Evolutionary conservation across 2,113 vertebrate species (phyloP).

Genomic region (Oryzias javanicus): DNA sequence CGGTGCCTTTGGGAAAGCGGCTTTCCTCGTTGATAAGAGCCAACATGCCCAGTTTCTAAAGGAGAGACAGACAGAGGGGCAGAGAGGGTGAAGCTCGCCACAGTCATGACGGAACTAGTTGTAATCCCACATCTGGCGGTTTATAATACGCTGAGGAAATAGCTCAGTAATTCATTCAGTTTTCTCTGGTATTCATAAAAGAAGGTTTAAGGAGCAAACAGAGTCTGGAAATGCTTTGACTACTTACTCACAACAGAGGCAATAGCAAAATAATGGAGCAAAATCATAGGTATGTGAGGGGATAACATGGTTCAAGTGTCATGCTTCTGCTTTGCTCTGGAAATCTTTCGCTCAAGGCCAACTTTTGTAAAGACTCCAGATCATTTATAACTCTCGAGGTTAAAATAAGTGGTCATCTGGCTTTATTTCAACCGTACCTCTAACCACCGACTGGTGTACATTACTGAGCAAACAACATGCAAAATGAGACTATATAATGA

Average conservation of each 20-base stretch:
- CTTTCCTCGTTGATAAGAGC: constrained; percentile 93
- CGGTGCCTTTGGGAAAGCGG: constrained; percentile 93
- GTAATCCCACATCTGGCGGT: constrained; percentile 51
- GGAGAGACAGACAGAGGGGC: constrained; percentile 44
- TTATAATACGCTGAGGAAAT: constrained; percentile 43
- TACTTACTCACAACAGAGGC: constrained; percentile 1
- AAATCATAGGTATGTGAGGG: constrained; percentile 1
- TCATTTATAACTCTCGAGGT: constrained; percentile 33
- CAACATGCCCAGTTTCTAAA: constrained; percentile 90
- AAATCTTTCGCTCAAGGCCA: constrained; percentile 9
- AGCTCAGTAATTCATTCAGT: constrained; percentile 24
- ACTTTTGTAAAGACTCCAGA: constrained; percentile 19
- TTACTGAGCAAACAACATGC: constrained; percentile 63
- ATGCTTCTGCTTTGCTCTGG: constrained; percentile 2
- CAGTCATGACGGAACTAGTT: constrained; percentile 56
- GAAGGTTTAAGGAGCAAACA: constrained; percentile 11
- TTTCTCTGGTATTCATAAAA: constrained; percentile 21
- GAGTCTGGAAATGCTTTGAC: not conserved
- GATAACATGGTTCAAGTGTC: not conserved
- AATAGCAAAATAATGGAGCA: constrained; percentile 6
- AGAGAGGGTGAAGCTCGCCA: constrained; percentile 38
- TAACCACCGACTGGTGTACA: constrained; percentile 46
- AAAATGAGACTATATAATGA: constrained; percentile 61
- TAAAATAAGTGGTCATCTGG: constrained; percentile 46
- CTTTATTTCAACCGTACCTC: constrained; percentile 32